phyloP scores from a whole-genome alignment of 2,797 vertebrate species.

The Huso huso region DNA sequence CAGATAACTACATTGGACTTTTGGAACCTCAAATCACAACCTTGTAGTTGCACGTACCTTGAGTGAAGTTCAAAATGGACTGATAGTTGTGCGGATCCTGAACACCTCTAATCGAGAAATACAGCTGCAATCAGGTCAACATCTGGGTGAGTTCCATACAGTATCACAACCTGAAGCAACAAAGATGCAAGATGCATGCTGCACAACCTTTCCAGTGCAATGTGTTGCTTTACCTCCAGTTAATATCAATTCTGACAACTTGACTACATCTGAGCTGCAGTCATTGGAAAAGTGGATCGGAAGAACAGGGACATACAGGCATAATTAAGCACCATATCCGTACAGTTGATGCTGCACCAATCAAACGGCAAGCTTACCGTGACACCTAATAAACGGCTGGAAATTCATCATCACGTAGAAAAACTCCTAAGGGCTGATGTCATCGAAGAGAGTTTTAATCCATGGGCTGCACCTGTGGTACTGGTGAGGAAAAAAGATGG shows the following conservation, averaged over 20 bases:
- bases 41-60: conserved; percentile 16
- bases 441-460: too few relatives aligned
- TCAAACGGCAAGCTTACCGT: neutral
- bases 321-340: conserved; percentile 19
- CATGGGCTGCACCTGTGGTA: too few relatives aligned
- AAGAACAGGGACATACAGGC: conserved; percentile 9
- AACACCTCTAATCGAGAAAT: conserved; percentile 12
- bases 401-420: conserved; percentile 19
- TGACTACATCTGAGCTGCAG: too few relatives aligned
- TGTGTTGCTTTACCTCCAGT: too few relatives aligned
- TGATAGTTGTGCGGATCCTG: conserved; percentile 10
- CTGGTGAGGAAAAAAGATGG: too few relatives aligned
- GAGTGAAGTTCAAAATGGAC: conserved; percentile 17
- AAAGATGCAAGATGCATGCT: too few relatives aligned
- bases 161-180: too few relatives aligned
- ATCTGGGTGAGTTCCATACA: too few relatives aligned
- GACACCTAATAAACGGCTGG: conserved; percentile 17
- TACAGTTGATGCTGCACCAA: neutral
- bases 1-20: neutral
- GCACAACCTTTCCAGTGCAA: too few relatives aligned
- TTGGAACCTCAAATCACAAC: conserved; percentile 17
- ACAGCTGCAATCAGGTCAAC: conserved; percentile 1
- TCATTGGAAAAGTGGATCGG: conserved; percentile 6
- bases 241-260: conserved; percentile 4
- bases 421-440: conserved; percentile 21